Evolutionary conservation across 2,888 invertebrate genomes (phyloP).

Genomic region (Erebia ligea): DNA sequence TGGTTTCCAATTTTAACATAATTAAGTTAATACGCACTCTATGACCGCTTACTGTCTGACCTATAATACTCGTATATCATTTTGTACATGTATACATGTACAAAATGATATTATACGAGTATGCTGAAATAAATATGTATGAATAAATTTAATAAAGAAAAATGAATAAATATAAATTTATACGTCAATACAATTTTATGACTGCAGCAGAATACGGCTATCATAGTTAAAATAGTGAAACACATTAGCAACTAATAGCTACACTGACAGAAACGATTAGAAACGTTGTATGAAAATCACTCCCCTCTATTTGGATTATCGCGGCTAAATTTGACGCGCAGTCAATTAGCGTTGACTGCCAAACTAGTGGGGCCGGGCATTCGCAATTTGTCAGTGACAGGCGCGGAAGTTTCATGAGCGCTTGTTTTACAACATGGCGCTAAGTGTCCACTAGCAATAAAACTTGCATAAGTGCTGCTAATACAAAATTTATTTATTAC

Average conservation of each 20-base stretch:
- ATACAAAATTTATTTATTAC: too few relatives aligned
- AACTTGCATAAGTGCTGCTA: neutral
- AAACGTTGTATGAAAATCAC: constrained; percentile 51
- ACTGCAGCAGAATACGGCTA: constrained; percentile 1
- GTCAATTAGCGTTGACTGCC: constrained; percentile 71
- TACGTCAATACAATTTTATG: too few relatives aligned
- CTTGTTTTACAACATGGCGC: constrained; percentile 44
- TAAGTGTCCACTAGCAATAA: too few relatives aligned
- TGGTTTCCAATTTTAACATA: too few relatives aligned
- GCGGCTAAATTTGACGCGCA: constrained; percentile 75
- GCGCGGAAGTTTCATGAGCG: constrained; percentile 66
- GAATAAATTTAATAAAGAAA: too few relatives aligned
- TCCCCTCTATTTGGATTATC: constrained; percentile 70
- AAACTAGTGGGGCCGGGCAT: constrained; percentile 57
- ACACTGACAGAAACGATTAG: constrained; percentile 37
- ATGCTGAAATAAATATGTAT: too few relatives aligned
- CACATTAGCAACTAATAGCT: constrained; percentile 35
- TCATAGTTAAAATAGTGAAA: constrained; percentile 5
- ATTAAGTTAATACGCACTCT: too few relatives aligned
- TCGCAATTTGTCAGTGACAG: constrained; percentile 79
- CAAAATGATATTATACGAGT: too few relatives aligned
- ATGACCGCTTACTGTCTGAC: too few relatives aligned
- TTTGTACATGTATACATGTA: too few relatives aligned
- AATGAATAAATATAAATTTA: too few relatives aligned
- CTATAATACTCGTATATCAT: too few relatives aligned